Percentiles rank a stretch among this genome's conserved stretches.
Conservation (phyloP, 2,797 vertebrate genomes). For the Chiloscyllium punctatum region DNA sequence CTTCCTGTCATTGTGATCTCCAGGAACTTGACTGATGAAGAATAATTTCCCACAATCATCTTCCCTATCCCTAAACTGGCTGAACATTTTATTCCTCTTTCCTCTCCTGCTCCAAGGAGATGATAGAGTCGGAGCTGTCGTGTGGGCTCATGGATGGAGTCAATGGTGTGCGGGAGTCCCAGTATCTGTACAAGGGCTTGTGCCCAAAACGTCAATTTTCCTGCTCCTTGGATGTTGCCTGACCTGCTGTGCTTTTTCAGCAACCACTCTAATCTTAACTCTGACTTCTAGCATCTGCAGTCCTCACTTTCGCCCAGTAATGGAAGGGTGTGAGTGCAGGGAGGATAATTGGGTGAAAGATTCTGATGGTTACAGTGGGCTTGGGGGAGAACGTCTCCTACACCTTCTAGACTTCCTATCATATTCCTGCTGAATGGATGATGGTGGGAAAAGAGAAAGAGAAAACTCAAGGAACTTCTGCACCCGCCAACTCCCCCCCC, state of each 20-base stretch:
- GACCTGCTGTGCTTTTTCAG: no score
- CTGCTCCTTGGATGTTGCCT: no score
- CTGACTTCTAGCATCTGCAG: no score
- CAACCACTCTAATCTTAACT: no score
- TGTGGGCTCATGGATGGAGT: background rate
- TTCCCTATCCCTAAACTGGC: background rate
- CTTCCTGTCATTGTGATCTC: background rate
- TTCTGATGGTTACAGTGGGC: background rate
- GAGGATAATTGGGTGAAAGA: background rate
- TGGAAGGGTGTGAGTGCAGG: background rate
- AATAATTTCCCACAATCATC: background rate
- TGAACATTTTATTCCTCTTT: background rate
- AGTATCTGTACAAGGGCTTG: background rate
- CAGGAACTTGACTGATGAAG: background rate
- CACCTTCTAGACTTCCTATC: background rate
- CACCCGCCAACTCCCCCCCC: no score
- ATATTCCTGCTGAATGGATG: background rate
- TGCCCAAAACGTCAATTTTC: no score
- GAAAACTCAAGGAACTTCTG: background rate
- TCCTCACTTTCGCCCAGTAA: background rate
- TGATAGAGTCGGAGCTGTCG: background rate
- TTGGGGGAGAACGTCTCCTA: background rate
- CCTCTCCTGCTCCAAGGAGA: background rate
- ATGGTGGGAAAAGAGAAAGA: background rate
- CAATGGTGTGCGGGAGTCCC: background rate